These are phyloP conservation scores for Bubo bubo DNA, from an alignment of 2,113 vertebrate species.

Conservation along the genomic window DNA sequence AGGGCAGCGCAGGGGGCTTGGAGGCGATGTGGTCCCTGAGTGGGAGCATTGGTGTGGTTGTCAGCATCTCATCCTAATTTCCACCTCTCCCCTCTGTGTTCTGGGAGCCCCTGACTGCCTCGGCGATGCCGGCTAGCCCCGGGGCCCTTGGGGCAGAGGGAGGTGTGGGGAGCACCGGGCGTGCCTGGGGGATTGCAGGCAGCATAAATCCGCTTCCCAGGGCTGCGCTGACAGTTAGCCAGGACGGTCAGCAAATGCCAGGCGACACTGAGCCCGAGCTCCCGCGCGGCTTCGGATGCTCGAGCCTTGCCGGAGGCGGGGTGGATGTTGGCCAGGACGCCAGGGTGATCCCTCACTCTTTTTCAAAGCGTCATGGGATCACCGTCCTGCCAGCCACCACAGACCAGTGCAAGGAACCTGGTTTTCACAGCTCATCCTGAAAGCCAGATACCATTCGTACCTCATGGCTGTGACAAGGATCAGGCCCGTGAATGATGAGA, in stretches of 20 bases:
- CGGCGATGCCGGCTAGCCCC: accelerated
- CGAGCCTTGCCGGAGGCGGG: neutral
- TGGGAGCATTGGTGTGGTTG: accelerated
- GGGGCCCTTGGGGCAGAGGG: neutral
- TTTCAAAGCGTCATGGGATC: neutral
- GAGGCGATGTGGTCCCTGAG: accelerated
- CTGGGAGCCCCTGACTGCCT: neutral
- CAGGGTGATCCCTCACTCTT: accelerated
- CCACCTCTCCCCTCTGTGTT: neutral
- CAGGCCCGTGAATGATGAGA: neutral
- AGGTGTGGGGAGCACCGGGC: neutral
- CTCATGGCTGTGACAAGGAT: neutral
- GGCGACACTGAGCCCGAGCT: neutral
- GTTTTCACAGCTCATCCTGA: neutral
- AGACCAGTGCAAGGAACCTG: neutral
- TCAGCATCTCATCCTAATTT: neutral
- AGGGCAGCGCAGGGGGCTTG: neutral
- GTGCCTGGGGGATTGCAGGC: neutral
- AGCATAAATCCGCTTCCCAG: accelerated
- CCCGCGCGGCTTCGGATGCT: accelerated
- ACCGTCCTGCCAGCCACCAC: neutral
- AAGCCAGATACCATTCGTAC: neutral
- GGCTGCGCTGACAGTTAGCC: neutral
- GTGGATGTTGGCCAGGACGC: neutral
- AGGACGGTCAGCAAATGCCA: neutral